A percentile compares a stretch with the other conserved stretches of the same genome.
These are phyloP conservation scores for Morpho achilles DNA, from an alignment of 2,888 invertebrate genomes.

Conservation along the genomic window DNA sequence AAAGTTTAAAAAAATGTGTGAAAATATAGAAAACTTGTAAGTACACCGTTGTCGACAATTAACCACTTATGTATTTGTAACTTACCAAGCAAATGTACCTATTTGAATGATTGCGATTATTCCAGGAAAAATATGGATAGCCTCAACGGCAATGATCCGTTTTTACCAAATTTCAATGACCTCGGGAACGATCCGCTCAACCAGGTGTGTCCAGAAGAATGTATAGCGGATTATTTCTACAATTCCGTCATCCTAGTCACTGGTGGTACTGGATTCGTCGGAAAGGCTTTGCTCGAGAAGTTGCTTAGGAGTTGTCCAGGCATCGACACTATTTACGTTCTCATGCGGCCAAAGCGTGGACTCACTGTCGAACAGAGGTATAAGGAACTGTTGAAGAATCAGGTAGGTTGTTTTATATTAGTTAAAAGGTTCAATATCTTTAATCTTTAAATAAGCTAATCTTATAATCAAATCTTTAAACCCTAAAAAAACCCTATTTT, in stretches of 20 bases:
- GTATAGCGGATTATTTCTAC: constrained; percentile 73
- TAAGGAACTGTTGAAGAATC: constrained; percentile 86
- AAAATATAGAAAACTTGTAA: constrained; percentile 50
- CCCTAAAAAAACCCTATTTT: too few species aligned
- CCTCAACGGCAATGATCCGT: constrained; percentile 59
- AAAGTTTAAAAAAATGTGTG: constrained; percentile 33
- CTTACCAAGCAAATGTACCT: too few species aligned
- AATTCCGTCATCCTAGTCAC: constrained; percentile 76
- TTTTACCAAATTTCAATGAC: constrained; percentile 46
- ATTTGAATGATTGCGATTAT: neutral
- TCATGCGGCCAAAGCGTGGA: constrained; percentile 88
- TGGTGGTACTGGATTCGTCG: constrained; percentile 90
- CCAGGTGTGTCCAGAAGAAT: constrained; percentile 40
- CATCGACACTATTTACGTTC: constrained; percentile 86
- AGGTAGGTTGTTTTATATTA: constrained; percentile 47
- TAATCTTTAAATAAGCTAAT: too few species aligned
- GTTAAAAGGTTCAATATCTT: too few species aligned
- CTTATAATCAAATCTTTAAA: too few species aligned
- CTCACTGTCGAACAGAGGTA: constrained; percentile 84
- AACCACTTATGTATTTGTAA: too few species aligned
- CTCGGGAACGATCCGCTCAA: constrained; percentile 21
- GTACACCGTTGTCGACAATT: constrained; percentile 22
- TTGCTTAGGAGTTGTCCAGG: constrained; percentile 91
- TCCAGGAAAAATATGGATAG: constrained; percentile 50
- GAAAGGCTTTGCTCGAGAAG: constrained; percentile 96